A percentile compares a stretch with the other conserved stretches of the same genome.
Evolutionary conservation across 2,797 vertebrate species (phyloP).

Genomic region (Antrozous pallidus): DNA sequence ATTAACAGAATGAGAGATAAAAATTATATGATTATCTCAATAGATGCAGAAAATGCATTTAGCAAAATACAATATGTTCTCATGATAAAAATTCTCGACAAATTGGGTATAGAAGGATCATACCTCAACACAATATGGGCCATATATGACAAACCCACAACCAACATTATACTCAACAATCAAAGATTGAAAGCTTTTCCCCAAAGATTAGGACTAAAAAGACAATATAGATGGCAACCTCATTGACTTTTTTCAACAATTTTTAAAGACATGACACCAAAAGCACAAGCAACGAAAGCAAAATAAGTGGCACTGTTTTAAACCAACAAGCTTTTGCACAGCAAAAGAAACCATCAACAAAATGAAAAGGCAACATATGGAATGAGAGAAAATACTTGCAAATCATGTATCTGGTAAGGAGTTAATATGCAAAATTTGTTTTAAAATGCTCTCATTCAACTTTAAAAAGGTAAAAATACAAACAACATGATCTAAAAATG

Average conservation of each 20-base stretch:
- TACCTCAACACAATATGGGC: background rate
- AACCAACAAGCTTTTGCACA: background rate
- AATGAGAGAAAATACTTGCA: background rate
- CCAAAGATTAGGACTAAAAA: background rate
- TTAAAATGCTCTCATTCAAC: background rate
- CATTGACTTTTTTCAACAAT: background rate
- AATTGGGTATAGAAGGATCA: background rate
- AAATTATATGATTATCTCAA: background rate
- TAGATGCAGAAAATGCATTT: background rate
- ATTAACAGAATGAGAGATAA: background rate
- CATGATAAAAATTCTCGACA: background rate
- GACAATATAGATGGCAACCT: background rate
- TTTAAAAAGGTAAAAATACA: background rate
- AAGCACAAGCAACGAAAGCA: background rate
- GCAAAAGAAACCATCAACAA: background rate
- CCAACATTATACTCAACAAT: background rate
- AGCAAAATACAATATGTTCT: background rate
- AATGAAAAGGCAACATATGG: background rate
- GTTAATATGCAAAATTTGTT: background rate
- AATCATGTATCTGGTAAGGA: background rate
- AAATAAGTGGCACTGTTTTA: background rate
- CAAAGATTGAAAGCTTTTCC: background rate
- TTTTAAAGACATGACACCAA: background rate
- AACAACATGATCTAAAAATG: background rate
- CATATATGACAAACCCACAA: background rate